Evolutionary conservation across 2,113 vertebrate species (phyloP).

Genomic region (Albula goreensis): DNA sequence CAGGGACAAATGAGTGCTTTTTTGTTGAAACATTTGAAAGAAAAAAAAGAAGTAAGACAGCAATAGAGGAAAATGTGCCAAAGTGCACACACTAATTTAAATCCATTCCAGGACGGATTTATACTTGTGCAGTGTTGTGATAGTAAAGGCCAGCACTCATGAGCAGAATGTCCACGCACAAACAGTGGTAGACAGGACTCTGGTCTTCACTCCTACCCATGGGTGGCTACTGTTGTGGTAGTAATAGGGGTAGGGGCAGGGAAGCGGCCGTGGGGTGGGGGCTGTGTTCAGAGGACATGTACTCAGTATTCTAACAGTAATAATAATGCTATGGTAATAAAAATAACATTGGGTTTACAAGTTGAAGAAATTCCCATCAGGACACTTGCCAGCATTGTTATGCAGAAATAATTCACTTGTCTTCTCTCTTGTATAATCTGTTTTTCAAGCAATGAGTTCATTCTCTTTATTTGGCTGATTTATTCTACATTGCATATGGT

Average conservation of each 20-base stretch:
- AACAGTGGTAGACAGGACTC: not conserved
- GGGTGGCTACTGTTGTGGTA: not conserved
- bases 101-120: not conserved
- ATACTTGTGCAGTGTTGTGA: not conserved
- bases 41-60: not conserved
- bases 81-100: slow-evolving; percentile 7
- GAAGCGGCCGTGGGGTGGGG: not conserved
- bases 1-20: slow-evolving; percentile 29
- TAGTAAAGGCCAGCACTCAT: not conserved
- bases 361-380: not conserved
- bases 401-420: not conserved
- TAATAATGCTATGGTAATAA: not conserved
- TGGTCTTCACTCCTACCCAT: not conserved
- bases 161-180: not conserved
- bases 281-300: not conserved
- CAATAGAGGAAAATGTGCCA: not conserved
- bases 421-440: not conserved
- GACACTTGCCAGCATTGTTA: not conserved
- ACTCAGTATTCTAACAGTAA: not conserved
- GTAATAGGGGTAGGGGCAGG: no score
- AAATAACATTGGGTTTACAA: slow-evolving; percentile 9
- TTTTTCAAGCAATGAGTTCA: not conserved
- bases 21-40: slow-evolving; percentile 4
- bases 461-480: not conserved
- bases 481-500: not conserved